Evolutionary conservation across 2,113 vertebrate species (phyloP).

Genomic region (Festucalex cinctus): DNA sequence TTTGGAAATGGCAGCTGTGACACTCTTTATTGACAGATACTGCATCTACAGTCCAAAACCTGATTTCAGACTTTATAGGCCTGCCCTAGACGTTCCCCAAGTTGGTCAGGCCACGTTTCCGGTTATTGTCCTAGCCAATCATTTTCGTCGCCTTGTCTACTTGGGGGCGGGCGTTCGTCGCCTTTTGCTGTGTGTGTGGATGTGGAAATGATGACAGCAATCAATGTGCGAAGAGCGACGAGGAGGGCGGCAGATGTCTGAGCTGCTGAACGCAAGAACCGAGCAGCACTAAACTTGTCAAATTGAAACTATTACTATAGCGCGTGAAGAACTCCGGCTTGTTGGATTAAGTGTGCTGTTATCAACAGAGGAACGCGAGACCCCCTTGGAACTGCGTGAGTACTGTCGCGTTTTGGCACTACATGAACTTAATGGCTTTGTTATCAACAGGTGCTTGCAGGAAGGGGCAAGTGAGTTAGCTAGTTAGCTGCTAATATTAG

Average conservation of each 20-base stretch:
- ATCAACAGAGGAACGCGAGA: not conserved
- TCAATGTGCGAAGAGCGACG: not conserved
- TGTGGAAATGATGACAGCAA: constrained; percentile 49
- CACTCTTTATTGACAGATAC: no score
- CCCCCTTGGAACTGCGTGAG: constrained; percentile 43
- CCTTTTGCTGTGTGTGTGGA: not conserved
- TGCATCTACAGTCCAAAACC: no score
- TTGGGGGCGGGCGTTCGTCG: constrained; percentile 15
- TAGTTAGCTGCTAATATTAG: constrained; percentile 54
- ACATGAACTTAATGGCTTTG: constrained; percentile 53
- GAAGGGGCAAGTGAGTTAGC: constrained; percentile 39
- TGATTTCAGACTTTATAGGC: no score
- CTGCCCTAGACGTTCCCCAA: no score
- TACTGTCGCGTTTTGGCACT: constrained; percentile 17
- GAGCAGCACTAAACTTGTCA: constrained; percentile 18
- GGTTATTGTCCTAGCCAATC: constrained; percentile 43
- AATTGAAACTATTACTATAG: constrained; percentile 10
- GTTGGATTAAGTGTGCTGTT: constrained; percentile 4
- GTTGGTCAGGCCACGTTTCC: not conserved
- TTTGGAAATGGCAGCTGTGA: no score
- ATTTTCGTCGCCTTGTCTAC: constrained; percentile 11
- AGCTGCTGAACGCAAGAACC: not conserved
- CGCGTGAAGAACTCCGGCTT: not conserved
- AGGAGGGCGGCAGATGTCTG: constrained; percentile 1
- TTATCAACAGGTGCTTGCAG: constrained; percentile 72